Conservation (phyloP, 1,140 invertebrate species). For the Diorhabda sublineata region DNA sequence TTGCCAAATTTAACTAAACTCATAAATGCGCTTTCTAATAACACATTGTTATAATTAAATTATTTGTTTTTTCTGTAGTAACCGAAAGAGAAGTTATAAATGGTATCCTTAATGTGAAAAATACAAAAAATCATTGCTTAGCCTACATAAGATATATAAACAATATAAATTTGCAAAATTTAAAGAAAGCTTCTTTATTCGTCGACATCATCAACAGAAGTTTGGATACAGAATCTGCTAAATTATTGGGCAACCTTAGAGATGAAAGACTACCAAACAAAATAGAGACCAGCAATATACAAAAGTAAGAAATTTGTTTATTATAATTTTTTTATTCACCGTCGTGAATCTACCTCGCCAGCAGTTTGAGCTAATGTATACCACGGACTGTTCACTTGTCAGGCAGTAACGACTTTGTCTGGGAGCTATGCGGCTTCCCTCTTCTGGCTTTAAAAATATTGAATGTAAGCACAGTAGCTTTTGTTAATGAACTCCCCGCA, state of each 20-base stretch:
- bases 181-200: slow-evolving; percentile 90
- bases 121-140: slow-evolving; percentile 94
- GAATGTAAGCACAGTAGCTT: too few relatives aligned
- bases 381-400: too few relatives aligned
- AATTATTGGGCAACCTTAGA: slow-evolving; percentile 81
- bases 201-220: slow-evolving; percentile 91
- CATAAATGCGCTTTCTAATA: too few relatives aligned
- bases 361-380: too few relatives aligned
- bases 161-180: slow-evolving; percentile 94
- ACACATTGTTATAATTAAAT: neutral
- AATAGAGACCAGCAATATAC: slow-evolving; percentile 82
- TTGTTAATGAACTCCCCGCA: too few relatives aligned
- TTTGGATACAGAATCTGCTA: slow-evolving; percentile 89
- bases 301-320: slow-evolving; percentile 59
- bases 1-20: too few relatives aligned
- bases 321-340: too few relatives aligned
- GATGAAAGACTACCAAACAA: slow-evolving; percentile 83
- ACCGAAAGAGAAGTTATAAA: slow-evolving; percentile 97
- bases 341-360: too few relatives aligned
- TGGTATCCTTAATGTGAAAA: slow-evolving; percentile 88
- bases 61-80: slow-evolving; percentile 58
- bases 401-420: too few relatives aligned
- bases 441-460: too few relatives aligned
- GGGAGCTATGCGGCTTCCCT: too few relatives aligned
- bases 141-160: slow-evolving; percentile 95